Evolutionary conservation across 2,888 invertebrate genomes (phyloP).

Genomic region (Ernsta delagoae): DNA sequence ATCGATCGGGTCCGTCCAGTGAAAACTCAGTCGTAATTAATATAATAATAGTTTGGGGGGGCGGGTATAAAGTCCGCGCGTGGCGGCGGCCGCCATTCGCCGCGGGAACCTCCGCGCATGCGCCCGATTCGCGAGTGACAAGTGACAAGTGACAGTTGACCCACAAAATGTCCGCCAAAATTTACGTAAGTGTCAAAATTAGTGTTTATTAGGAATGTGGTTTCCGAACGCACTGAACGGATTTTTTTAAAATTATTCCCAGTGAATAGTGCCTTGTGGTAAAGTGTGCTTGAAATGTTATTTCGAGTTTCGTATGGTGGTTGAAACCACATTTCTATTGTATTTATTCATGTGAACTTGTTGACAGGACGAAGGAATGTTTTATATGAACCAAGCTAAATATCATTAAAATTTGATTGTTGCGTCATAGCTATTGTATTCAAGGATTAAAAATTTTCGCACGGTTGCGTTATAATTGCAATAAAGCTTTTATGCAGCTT

Average conservation of each 20-base stretch:
- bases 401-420: constrained; percentile 5
- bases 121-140: constrained; percentile 75
- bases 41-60: constrained; percentile 77
- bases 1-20: constrained; percentile 64
- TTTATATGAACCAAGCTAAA: constrained; percentile 19
- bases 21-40: constrained; percentile 80
- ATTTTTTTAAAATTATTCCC: constrained; percentile 45
- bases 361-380: constrained; percentile 32
- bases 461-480: neutral
- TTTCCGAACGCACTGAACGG: constrained; percentile 70
- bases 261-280: constrained; percentile 42
- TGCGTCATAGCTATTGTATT: constrained; percentile 5
- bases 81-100: constrained; percentile 71
- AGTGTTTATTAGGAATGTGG: constrained; percentile 70
- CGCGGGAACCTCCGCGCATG: constrained; percentile 76
- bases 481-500: constrained; percentile 25
- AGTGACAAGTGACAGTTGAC: constrained; percentile 69
- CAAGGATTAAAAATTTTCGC: constrained; percentile 22
- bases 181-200: constrained; percentile 81
- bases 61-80: constrained; percentile 72
- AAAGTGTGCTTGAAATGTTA: constrained; percentile 37
- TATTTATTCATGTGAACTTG: constrained; percentile 63
- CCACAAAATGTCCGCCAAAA: constrained; percentile 78
- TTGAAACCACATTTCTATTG: constrained; percentile 75
- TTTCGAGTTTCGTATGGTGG: constrained; percentile 55